phyloP scores from a whole-genome alignment of 2,888 invertebrate species.

The Plagodis dolabraria region DNA sequence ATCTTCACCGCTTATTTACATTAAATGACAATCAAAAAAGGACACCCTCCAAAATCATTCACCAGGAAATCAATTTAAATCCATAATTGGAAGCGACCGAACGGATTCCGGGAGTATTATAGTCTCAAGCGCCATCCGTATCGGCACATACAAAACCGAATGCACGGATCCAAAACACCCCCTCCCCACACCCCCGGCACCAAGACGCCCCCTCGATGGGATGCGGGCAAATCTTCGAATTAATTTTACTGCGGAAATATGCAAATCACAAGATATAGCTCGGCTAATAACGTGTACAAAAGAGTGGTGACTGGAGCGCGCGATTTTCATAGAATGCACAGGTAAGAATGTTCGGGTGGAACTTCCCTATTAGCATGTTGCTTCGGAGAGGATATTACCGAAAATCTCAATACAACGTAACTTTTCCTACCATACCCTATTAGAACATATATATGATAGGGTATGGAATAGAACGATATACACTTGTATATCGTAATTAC shows the following conservation, averaged over 20 bases:
- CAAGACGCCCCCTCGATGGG: constrained; percentile 64
- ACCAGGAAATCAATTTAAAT: constrained; percentile 22
- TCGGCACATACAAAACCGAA: constrained; percentile 64
- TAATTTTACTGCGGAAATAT: constrained; percentile 86
- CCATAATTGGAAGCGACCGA: constrained; percentile 52
- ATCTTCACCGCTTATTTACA: neutral
- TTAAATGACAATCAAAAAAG: neutral
- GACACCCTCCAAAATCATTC: constrained; percentile 9
- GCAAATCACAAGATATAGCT: constrained; percentile 82
- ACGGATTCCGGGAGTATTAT: constrained; percentile 37
- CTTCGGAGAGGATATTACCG: constrained; percentile 29
- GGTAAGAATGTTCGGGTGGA: constrained; percentile 21
- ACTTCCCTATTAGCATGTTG: constrained; percentile 35
- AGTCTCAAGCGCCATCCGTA: constrained; percentile 54
- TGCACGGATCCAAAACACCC: constrained; percentile 79
- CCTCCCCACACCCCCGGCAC: constrained; percentile 36
- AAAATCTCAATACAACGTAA: neutral
- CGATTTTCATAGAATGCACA: constrained; percentile 52
- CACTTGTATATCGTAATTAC: too few relatives aligned
- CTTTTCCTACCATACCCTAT: too few relatives aligned
- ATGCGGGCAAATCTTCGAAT: constrained; percentile 85
- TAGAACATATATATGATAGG: too few relatives aligned
- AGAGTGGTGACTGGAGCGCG: constrained; percentile 80
- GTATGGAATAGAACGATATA: too few relatives aligned
- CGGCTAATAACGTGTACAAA: constrained; percentile 85